phyloP scores from a whole-genome alignment of 2,888 invertebrate genomes.

The Drosophila picticornis region DNA sequence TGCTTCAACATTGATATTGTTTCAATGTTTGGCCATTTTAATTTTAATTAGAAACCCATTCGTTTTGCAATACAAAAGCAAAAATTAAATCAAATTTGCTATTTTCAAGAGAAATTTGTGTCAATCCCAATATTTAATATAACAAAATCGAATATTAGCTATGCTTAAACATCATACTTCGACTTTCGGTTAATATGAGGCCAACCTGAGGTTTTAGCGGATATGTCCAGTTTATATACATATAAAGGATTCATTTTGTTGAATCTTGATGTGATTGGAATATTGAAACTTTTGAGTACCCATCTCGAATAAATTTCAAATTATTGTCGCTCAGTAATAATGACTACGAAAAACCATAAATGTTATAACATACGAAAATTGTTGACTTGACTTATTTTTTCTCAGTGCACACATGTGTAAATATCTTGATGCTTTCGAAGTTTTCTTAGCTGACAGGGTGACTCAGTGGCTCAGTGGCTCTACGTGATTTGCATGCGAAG shows the following conservation, averaged over 20 bases:
- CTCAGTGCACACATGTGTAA: conserved; percentile 8
- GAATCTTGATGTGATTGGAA: background rate
- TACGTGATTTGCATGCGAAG: conserved; percentile 65
- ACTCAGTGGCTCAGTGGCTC: conserved; percentile 30
- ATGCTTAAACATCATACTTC: background rate
- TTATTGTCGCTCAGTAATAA: background rate
- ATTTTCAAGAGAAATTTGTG: background rate
- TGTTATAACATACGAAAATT: background rate
- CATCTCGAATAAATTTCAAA: background rate
- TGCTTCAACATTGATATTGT: conserved; percentile 46
- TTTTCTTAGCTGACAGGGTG: conserved; percentile 22
- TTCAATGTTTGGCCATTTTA: conserved; percentile 55
- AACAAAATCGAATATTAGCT: background rate
- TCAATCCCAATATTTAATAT: background rate
- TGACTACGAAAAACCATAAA: background rate
- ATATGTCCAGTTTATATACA: background rate
- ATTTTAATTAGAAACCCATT: conserved; percentile 33
- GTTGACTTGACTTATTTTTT: background rate
- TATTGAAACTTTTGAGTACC: background rate
- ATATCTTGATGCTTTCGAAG: background rate
- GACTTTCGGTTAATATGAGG: background rate
- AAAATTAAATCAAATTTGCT: background rate
- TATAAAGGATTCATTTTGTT: background rate
- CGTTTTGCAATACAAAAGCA: background rate
- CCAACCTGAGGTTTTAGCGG: background rate